phyloP scores from a whole-genome alignment of 2,113 vertebrate species.

The Gobio gobio region DNA sequence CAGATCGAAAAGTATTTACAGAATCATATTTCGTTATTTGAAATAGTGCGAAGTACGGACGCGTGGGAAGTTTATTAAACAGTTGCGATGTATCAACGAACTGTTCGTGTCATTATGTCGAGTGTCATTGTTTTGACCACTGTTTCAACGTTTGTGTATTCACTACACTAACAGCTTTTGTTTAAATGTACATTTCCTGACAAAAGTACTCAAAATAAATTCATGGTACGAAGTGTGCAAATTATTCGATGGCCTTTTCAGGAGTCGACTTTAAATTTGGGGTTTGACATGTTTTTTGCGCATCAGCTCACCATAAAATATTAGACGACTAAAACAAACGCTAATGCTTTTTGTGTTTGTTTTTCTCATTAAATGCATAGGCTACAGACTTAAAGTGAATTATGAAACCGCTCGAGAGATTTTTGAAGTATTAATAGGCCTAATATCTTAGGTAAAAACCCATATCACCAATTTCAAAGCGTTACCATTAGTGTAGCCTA shows the following conservation, averaged over 20 bases:
- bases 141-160: slow-evolving; percentile 41
- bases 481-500: not conserved
- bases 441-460: not conserved
- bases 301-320: no score
- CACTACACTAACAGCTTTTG: slow-evolving; percentile 43
- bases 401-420: not conserved
- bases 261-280: not conserved
- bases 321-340: no score
- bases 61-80: slow-evolving; percentile 91
- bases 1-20: slow-evolving; percentile 79
- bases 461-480: not conserved
- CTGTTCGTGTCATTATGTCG: slow-evolving; percentile 27
- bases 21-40: slow-evolving; percentile 88
- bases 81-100: slow-evolving; percentile 56
- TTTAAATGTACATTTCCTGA: slow-evolving; percentile 41
- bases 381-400: not conserved
- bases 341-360: not conserved
- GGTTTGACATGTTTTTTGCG: no score
- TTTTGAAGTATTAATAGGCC: not conserved
- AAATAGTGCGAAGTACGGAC: slow-evolving; percentile 90
- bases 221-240: slow-evolving; percentile 33
- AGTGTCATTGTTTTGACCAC: slow-evolving; percentile 47
- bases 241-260: not conserved
- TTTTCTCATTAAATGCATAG: not conserved
- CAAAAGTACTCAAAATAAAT: slow-evolving; percentile 54